Base-by-base conservation (phyloP, 2,113 vertebrate genomes). In the Sciurus niger region DNA sequence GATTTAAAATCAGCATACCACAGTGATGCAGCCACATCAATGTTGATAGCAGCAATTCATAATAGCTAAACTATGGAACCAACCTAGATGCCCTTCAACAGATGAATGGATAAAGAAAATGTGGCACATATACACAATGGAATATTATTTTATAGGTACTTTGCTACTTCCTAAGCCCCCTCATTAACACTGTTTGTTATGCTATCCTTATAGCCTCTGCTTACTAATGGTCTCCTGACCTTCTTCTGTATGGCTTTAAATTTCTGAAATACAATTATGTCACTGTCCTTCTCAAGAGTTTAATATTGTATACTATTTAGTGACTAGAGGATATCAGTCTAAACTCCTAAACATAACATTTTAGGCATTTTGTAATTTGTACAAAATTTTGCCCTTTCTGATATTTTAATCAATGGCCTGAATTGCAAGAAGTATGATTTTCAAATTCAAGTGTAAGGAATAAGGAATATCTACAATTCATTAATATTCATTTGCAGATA, bases 311-410 rank as follows among this genome's bases (percentile, higher is more conserved):
- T 20, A 68, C 25, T 96, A 76, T n/a, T 93, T 63, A 85, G 77
- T 90, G 48, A 73, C n/a, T 55, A 86, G 30, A 92, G 72, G 92
- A 94, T 82, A 84, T 95, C 89, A 95, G 48, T 92, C 40, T 92
- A 93, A 93, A 84, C 24, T 84, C 80, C 32, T 92, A 88, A 74
- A 72, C 6, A 13, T 58, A 76, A 90, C 48, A 72, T 84, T 87
- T 58, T 73, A 97, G 60, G 60, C 73, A 88, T 89, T 94, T 84
- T 84, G 32, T 70, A 68, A 93, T 79, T 88, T 94, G 58, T 89
- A 30, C 2, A 48, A 88, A 95, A 90, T 89, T 86, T 30, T 97
- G n/a, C 53, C 68, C 25, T 55, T 89, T 95, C 80, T 22, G 82
- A 93, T 46, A 65, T 76, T 89, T 96, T 95, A 10, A 96, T 91